Evolutionary conservation across 2,888 invertebrate species (phyloP).

Genomic region (Digitonthophagus gazella): DNA sequence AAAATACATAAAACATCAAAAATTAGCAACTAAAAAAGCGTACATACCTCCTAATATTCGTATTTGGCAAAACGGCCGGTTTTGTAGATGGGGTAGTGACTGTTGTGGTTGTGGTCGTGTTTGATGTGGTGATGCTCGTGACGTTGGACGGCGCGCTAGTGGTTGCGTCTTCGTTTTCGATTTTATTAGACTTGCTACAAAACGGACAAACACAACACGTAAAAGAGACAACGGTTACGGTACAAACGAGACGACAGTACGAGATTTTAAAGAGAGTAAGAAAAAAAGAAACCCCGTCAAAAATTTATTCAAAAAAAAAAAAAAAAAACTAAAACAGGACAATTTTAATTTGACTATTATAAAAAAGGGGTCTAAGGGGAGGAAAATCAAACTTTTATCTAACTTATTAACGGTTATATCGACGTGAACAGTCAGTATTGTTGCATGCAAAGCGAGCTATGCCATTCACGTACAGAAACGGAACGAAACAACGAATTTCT

Average conservation of each 20-base stretch:
- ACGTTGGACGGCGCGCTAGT: slow-evolving; percentile 20
- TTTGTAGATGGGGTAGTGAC: slow-evolving; percentile 43
- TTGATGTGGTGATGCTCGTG: slow-evolving; percentile 19
- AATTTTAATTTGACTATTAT: not conserved
- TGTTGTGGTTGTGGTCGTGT: slow-evolving; percentile 35
- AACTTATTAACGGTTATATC: not conserved
- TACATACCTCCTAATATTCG: slow-evolving; percentile 55
- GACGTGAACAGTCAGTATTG: not conserved
- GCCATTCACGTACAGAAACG: slow-evolving; percentile 22
- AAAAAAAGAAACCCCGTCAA: slow-evolving; percentile 7
- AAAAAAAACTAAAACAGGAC: not conserved
- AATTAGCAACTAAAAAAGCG: too few species aligned
- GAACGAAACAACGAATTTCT: slow-evolving; percentile 17
- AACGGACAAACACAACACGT: slow-evolving; percentile 18
- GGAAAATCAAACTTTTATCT: not conserved
- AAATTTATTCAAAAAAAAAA: not conserved
- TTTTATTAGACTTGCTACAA: slow-evolving; percentile 34
- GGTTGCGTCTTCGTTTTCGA: slow-evolving; percentile 22
- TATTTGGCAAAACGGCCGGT: slow-evolving; percentile 41
- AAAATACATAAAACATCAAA: slow-evolving; percentile 20
- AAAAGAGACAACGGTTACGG: slow-evolving; percentile 13
- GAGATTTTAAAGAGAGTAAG: slow-evolving; percentile 16
- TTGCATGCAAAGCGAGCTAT: not conserved
- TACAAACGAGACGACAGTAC: slow-evolving; percentile 16
- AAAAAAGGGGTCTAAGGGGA: not conserved